Conservation (phyloP, 2,113 vertebrate genomes). For the western clawed frog (Xenopus tropicalis) region DNA sequence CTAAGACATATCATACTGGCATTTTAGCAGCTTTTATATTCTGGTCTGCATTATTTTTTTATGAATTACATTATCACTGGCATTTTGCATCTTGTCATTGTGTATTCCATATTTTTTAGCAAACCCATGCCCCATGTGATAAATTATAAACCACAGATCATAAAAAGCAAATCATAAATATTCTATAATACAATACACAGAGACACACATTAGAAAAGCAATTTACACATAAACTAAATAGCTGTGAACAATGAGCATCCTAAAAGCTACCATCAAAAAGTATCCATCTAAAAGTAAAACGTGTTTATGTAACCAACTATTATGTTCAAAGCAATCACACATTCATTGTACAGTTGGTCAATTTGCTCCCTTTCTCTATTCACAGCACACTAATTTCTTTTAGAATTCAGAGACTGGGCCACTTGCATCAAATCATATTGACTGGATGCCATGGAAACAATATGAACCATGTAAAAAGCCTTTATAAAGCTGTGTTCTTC, state of each 20-base stretch:
- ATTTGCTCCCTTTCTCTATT: conserved; percentile 41
- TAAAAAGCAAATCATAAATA: conserved; percentile 35
- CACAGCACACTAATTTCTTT: conserved; percentile 42
- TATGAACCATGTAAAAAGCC: conserved; percentile 40
- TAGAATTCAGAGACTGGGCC: conserved; percentile 39
- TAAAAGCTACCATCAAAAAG: conserved; percentile 42
- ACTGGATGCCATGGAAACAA: conserved; percentile 45
- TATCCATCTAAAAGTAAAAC: conserved; percentile 45
- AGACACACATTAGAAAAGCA: conserved; percentile 36
- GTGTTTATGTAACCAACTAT: conserved; percentile 45
- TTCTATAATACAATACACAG: conserved; percentile 35
- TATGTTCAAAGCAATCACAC: conserved; percentile 43
- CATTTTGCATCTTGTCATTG: not conserved
- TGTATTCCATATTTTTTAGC: not conserved
- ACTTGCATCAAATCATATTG: conserved; percentile 45
- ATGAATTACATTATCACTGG: not conserved
- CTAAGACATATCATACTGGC: too few relatives aligned
- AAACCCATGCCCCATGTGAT: not conserved
- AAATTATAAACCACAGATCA: conserved; percentile 35
- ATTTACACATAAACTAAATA: conserved; percentile 39
- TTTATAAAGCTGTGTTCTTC: conserved; percentile 40
- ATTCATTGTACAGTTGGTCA: conserved; percentile 45
- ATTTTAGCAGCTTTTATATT: too few relatives aligned
- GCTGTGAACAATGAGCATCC: conserved; percentile 35
- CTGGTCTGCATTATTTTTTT: too few relatives aligned